phyloP scores from a whole-genome alignment of 2,888 invertebrate genomes.

The Chamaedrilus cognettii region DNA sequence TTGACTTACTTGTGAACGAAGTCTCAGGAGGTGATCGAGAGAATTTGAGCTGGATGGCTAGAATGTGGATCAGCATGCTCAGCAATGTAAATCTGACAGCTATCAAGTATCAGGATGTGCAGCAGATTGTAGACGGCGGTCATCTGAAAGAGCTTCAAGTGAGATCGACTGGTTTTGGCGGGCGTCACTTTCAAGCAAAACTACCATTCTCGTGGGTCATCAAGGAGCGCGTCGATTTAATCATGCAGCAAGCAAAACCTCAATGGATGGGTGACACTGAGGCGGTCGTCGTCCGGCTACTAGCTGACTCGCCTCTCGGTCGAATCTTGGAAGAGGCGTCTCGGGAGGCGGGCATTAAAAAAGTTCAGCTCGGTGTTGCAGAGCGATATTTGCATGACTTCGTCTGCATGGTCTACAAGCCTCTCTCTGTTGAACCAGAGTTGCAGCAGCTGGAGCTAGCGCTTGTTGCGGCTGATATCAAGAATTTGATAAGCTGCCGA shows the following conservation, averaged over 20 bases:
- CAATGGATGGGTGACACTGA: too few relatives aligned
- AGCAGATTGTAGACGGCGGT: conserved; percentile 14
- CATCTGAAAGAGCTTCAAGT: conserved; percentile 45
- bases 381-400: conserved; percentile 30
- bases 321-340: not conserved
- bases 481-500: too few relatives aligned
- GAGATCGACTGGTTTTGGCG: conserved; percentile 40
- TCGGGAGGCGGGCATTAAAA: conserved; percentile 1
- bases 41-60: too few relatives aligned
- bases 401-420: conserved; percentile 29
- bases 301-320: not conserved
- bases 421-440: conserved; percentile 11
- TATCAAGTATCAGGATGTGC: too few relatives aligned
- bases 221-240: conserved; percentile 26
- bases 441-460: too few relatives aligned
- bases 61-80: too few relatives aligned
- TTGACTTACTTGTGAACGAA: conserved; percentile 41
- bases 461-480: too few relatives aligned
- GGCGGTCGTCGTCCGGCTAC: not conserved
- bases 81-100: too few relatives aligned
- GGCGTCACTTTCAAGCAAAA: conserved; percentile 34
- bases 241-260: too few relatives aligned
- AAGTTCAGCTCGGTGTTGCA: too few relatives aligned
- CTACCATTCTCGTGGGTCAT: conserved; percentile 51
- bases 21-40: too few relatives aligned